Evolutionary conservation across 1,140 invertebrate species (phyloP).

Genomic region (Anastatus disparis): DNA sequence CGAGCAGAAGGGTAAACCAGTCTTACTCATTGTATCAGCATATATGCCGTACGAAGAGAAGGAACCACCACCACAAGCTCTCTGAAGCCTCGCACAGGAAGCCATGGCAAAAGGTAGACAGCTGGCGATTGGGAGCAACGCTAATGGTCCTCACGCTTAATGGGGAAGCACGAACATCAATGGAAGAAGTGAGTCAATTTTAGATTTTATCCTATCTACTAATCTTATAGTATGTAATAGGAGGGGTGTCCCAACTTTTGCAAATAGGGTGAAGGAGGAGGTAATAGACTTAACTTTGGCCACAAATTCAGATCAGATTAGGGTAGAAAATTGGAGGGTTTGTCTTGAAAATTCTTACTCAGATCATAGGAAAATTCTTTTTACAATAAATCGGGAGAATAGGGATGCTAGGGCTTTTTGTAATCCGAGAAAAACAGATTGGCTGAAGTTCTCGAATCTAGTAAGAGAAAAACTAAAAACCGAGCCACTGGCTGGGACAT

Average conservation of each 20-base stretch:
- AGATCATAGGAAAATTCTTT: background rate
- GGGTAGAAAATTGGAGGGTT: background rate
- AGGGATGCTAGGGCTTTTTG: too few relatives aligned
- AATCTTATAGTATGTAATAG: background rate
- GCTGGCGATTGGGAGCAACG: too few relatives aligned
- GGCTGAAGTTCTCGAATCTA: too few relatives aligned
- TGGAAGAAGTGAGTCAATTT: background rate
- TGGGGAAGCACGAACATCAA: constrained; percentile 30
- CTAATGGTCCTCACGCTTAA: background rate
- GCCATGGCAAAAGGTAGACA: background rate
- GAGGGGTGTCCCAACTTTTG: constrained; percentile 22
- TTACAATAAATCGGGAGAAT: too few relatives aligned
- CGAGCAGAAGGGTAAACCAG: background rate
- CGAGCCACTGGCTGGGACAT: too few relatives aligned
- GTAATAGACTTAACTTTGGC: constrained; percentile 17
- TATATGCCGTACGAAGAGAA: background rate
- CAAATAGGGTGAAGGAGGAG: constrained; percentile 15
- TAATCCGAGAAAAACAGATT: too few relatives aligned
- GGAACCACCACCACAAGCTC: background rate
- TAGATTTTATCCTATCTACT: background rate
- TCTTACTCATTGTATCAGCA: background rate
- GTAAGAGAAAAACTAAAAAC: too few relatives aligned
- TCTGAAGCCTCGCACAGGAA: background rate
- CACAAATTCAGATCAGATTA: too few relatives aligned
- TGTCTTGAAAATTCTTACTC: background rate